These are phyloP conservation scores for chimpanzee (Pan troglodytes) DNA, from an alignment of 2,113 vertebrate species.

Conservation along the genomic window NHGRI_mPanTro3-v2.1_pri NC_072414.2:5991001-5991500, in stretches of 20 bases:
- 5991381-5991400: neutral
- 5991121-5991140: neutral
- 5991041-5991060: fast-evolving
- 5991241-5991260: too few species aligned
- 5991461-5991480: neutral
- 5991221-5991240: too few species aligned
- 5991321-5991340: neutral
- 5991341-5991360: neutral
- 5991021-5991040: neutral
- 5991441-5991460: neutral
- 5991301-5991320: neutral
- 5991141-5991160: fast-evolving
- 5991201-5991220: fast-evolving
- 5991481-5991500: neutral
- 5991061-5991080: neutral
- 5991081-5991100: neutral
- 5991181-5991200: too few species aligned
- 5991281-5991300: neutral
- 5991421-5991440: fast-evolving
- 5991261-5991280: neutral
- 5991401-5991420: neutral
- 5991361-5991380: neutral
- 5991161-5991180: neutral
- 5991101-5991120: neutral
- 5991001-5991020: neutral